Evolutionary conservation across 2,113 vertebrate species (phyloP), one percentile per base, ranked within the genome.

Genomic region (Melanocharis versteri): DNA sequence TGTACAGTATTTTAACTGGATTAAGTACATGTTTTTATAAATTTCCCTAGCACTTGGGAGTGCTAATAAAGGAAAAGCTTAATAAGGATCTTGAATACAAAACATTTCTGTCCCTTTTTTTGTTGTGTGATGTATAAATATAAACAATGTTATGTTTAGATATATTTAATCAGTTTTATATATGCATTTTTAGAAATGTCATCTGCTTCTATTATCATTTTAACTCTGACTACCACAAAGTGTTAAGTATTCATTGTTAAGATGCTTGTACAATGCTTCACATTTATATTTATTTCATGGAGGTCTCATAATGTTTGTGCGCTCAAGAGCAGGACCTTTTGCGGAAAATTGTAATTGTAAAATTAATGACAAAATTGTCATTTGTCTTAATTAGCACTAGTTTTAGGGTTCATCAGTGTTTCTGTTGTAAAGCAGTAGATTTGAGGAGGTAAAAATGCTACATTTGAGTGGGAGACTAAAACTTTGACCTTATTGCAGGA

Each of bases 1-100:
- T 98, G 97, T 98, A 97, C 95, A 97, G 95, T 97, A 96, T 98
- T 98, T 97, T 98, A 98, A 99, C 98, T 99, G 98, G 98, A 98
- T 97, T 98, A 97, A 95, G 97, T 97, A 97, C 96, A 83, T 94
- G 96, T 98, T 98, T 98, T 98, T 96, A 92, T 96, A 94, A 98
- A 97, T 71, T 96, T 97, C 96, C 83, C 84, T 97, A 97, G 97
- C 90, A 96, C 95, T 96, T 97, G 91, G 97, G 95, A 97, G 98
- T 96, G 96, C 97, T 98, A 97, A 97, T 97, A 97, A 97, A 96
- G 96, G 93, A 94, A 97, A 97, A 91, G 68, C 96, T 94, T 97
- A 96, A 95, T 96, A 96, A 97, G 91, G 97, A 93, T 93, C 91
- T 97, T 97, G 94, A 94, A 96, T 97, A 97, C 83, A 94, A 96